A percentile compares a stretch with the other conserved stretches of the same genome.
These are phyloP conservation scores for Nibea albiflora DNA, from an alignment of 2,113 vertebrate species.

Conservation along the genomic window DNA sequence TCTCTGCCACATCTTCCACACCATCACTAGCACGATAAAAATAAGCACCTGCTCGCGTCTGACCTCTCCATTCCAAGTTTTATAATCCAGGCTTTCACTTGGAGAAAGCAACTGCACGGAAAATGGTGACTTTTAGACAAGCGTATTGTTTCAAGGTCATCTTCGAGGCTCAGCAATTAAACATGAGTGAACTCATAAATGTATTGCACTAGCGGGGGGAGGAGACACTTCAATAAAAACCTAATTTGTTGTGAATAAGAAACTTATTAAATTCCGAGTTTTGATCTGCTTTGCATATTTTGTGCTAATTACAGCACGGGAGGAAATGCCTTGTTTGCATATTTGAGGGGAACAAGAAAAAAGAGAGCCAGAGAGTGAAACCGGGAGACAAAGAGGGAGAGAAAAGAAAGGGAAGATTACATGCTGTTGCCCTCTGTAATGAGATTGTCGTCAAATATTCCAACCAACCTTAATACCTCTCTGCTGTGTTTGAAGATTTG, in stretches of 20 bases:
- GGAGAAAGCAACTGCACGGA: neutral
- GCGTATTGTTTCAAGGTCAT: constrained; percentile 60
- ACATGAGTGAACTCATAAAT: constrained; percentile 33
- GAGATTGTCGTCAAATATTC: constrained; percentile 62
- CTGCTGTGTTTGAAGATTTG: constrained; percentile 60
- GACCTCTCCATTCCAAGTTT: neutral
- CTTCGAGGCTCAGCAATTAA: constrained; percentile 53
- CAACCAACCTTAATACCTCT: constrained; percentile 50
- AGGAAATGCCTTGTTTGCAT: constrained; percentile 77
- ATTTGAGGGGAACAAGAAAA: constrained; percentile 56
- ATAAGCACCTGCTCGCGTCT: constrained; percentile 27
- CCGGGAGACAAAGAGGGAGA: constrained; percentile 44
- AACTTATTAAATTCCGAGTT: constrained; percentile 69
- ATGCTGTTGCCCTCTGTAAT: constrained; percentile 65
- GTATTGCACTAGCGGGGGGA: neutral
- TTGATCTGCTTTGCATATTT: constrained; percentile 74
- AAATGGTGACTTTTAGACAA: constrained; percentile 18
- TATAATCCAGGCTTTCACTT: constrained; percentile 19
- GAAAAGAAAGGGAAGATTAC: constrained; percentile 45
- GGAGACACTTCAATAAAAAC: constrained; percentile 42
- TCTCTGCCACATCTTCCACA: neutral
- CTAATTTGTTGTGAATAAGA: constrained; percentile 66
- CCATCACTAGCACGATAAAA: constrained; percentile 3
- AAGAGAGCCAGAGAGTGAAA: constrained; percentile 45
- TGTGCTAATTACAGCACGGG: constrained; percentile 61